phyloP scores from a whole-genome alignment of 23 tunicate species.

The Styela plicata region DNA sequence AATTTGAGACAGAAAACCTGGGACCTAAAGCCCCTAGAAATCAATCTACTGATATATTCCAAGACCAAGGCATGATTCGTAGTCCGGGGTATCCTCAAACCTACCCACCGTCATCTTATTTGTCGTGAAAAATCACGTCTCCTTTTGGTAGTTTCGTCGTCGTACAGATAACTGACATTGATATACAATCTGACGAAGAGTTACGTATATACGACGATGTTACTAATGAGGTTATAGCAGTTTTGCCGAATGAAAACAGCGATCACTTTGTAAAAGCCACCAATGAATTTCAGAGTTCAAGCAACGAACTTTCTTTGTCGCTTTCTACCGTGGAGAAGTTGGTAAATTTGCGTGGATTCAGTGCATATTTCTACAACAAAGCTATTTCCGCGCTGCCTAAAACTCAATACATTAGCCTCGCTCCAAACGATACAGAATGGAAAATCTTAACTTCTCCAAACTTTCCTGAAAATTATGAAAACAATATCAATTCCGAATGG shows the following conservation, averaged over 20 bases:
- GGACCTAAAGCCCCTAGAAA: background rate
- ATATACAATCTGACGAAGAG: background rate
- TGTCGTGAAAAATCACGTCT: background rate
- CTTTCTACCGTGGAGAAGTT: background rate
- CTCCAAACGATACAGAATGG: background rate
- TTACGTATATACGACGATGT: background rate
- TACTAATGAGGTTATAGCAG: background rate
- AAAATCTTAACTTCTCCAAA: background rate
- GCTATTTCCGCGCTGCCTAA: background rate
- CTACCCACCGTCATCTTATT: background rate
- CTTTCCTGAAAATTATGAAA: background rate
- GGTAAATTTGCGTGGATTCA: background rate
- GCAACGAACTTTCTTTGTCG: background rate
- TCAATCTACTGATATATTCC: background rate
- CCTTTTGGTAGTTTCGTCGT: background rate
- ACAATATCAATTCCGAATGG: background rate
- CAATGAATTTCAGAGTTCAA: background rate
- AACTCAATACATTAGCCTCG: background rate
- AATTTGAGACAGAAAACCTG: background rate
- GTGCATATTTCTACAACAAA: background rate
- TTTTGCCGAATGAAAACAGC: background rate
- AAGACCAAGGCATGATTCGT: background rate
- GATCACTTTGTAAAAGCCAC: too few relatives aligned
- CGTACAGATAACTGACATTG: background rate
- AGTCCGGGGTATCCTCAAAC: slow-evolving; percentile 14